Conservation (phyloP, 2,797 vertebrate genomes). For the Malacoraja senta region DNA sequence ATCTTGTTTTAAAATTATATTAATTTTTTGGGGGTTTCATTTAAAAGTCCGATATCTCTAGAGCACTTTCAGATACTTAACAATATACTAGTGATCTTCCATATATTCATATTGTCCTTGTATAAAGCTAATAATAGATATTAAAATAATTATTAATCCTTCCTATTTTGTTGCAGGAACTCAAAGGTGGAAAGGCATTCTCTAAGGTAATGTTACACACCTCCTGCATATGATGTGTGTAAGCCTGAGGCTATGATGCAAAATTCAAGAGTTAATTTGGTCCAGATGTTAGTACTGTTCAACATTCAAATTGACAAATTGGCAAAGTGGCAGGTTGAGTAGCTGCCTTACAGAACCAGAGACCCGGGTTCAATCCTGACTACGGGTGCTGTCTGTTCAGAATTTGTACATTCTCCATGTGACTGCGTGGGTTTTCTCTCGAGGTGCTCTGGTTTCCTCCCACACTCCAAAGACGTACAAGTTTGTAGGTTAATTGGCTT, state of each 20-base stretch:
- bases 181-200: conserved; percentile 91
- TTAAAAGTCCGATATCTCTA: neutral
- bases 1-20: neutral
- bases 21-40: neutral
- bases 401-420: no score
- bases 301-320: neutral
- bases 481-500: no score
- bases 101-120: neutral
- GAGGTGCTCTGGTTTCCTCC: no score
- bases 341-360: no score
- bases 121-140: neutral
- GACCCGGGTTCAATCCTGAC: no score
- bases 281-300: no score
- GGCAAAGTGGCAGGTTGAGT: no score
- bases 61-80: neutral
- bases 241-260: neutral
- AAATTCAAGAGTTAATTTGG: neutral
- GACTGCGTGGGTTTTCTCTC: no score
- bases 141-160: conserved; percentile 40
- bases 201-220: conserved; percentile 76
- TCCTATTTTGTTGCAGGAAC: conserved; percentile 77
- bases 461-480: no score
- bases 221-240: neutral
- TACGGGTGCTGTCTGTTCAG: no score
- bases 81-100: neutral